These are phyloP conservation scores for Andricus grossulariae DNA, from an alignment of 1,140 invertebrate genomes.

Conservation along the genomic window DNA sequence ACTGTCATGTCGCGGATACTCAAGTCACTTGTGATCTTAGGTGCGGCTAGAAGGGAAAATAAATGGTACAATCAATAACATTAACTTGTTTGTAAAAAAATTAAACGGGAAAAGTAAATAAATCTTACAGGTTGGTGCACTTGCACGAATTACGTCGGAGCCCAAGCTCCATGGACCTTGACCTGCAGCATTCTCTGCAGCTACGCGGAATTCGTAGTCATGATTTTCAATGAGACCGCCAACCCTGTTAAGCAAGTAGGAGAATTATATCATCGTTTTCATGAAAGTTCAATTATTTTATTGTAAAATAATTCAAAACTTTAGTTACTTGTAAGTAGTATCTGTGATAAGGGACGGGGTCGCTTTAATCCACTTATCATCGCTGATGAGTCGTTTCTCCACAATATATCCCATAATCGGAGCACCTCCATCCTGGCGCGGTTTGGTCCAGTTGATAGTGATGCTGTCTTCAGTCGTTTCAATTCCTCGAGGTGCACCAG, in stretches of 20 bases:
- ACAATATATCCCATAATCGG: slow-evolving; percentile 94
- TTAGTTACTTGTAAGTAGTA: slow-evolving; percentile 81
- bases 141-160: slow-evolving; percentile 93
- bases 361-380: slow-evolving; percentile 94
- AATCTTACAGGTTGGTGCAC: slow-evolving; percentile 85
- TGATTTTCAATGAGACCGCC: slow-evolving; percentile 94
- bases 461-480: slow-evolving; percentile 96
- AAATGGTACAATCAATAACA: slow-evolving; percentile 37
- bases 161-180: slow-evolving; percentile 93
- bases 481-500: slow-evolving; percentile 89
- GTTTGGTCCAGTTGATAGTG: slow-evolving; percentile 94
- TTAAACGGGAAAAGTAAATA: slow-evolving; percentile 34
- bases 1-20: slow-evolving; percentile 96
- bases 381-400: slow-evolving; percentile 92
- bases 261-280: background rate
- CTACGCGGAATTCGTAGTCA: slow-evolving; percentile 98
- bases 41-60: slow-evolving; percentile 77
- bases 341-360: slow-evolving; percentile 89
- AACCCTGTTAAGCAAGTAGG: slow-evolving; percentile 77
- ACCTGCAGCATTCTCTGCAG: slow-evolving; percentile 96
- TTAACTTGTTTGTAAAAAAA: background rate
- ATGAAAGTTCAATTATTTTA: background rate
- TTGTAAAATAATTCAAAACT: slow-evolving; percentile 5
- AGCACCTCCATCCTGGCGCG: slow-evolving; percentile 94
- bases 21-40: slow-evolving; percentile 94